These are phyloP conservation scores for Prunella himalayana DNA, from an alignment of 2,113 vertebrate genomes.

Conservation along the genomic window DNA sequence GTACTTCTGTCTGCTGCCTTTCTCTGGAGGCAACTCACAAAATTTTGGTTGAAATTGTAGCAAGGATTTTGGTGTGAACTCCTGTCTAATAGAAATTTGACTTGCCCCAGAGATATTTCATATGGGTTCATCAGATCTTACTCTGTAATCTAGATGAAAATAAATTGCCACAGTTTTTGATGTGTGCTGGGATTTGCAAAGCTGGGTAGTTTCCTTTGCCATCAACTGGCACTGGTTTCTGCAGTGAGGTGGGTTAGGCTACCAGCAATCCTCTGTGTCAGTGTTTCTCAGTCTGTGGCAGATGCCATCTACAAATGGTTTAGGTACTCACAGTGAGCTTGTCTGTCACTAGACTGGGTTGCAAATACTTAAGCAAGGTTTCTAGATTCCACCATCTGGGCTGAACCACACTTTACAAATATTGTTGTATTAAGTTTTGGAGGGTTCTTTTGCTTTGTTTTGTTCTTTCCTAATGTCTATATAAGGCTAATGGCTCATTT, in stretches of 20 bases:
- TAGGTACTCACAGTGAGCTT: not conserved
- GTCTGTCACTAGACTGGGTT: not conserved
- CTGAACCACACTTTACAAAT: slow-evolving; percentile 44
- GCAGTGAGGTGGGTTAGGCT: not conserved
- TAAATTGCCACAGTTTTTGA: not conserved
- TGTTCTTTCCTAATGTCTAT: not conserved
- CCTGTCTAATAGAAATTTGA: not conserved
- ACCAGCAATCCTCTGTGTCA: not conserved
- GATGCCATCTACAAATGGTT: not conserved
- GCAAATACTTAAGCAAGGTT: not conserved
- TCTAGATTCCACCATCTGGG: slow-evolving; percentile 1
- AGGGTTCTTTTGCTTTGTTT: not conserved
- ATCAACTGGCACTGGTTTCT: not conserved
- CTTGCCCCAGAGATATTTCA: not conserved
- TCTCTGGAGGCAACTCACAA: not conserved
- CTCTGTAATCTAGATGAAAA: not conserved
- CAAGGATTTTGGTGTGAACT: not conserved
- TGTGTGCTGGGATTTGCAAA: not conserved
- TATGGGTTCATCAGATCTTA: not conserved
- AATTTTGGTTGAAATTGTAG: not conserved
- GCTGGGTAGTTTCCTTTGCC: not conserved
- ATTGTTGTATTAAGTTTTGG: not conserved
- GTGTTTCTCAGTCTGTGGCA: not conserved
- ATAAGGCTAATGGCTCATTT: slow-evolving; percentile 33
- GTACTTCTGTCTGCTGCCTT: not conserved